Percentiles rank a stretch among this genome's conserved stretches.
These are phyloP conservation scores for Muscidifurax raptorellus DNA, from an alignment of 1,140 invertebrate species.

Conservation along the genomic window DNA sequence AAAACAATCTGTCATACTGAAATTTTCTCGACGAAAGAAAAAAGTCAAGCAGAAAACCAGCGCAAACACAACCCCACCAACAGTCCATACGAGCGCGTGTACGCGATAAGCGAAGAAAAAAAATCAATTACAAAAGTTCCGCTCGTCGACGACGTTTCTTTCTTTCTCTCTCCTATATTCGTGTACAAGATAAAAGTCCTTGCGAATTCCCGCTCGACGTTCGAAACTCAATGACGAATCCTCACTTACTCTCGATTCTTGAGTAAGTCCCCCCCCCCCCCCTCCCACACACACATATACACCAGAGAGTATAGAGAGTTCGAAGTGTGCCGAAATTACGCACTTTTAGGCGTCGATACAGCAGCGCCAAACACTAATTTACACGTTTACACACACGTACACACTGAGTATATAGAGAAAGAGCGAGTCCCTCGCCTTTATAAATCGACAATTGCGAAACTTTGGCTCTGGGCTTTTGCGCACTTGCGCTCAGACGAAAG, in stretches of 20 bases:
- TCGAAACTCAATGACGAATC: slow-evolving; percentile 34
- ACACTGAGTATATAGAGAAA: not conserved
- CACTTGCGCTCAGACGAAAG: not conserved
- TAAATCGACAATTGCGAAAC: slow-evolving; percentile 9
- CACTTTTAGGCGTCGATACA: not conserved
- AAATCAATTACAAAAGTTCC: slow-evolving; percentile 27
- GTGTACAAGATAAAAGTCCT: slow-evolving; percentile 27
- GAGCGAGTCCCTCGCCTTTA: not conserved
- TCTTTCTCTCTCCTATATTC: slow-evolving; percentile 3
- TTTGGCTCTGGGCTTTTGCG: slow-evolving; percentile 23
- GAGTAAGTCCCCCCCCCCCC: not conserved
- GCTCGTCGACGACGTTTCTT: not conserved
- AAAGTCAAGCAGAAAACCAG: not conserved
- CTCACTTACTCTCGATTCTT: slow-evolving; percentile 38
- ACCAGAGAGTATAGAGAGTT: not conserved
- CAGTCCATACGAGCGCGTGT: not conserved
- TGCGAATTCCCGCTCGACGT: slow-evolving; percentile 7
- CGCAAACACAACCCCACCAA: not conserved
- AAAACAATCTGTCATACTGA: not conserved
- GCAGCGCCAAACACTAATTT: not conserved
- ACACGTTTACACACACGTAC: not conserved
- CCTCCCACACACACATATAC: no score
- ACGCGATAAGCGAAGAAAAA: slow-evolving; percentile 7
- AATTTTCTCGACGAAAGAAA: not conserved
- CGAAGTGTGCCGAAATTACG: not conserved